Conservation (phyloP, 2,113 vertebrate genomes). For the Crotophaga sulcirostris region DNA sequence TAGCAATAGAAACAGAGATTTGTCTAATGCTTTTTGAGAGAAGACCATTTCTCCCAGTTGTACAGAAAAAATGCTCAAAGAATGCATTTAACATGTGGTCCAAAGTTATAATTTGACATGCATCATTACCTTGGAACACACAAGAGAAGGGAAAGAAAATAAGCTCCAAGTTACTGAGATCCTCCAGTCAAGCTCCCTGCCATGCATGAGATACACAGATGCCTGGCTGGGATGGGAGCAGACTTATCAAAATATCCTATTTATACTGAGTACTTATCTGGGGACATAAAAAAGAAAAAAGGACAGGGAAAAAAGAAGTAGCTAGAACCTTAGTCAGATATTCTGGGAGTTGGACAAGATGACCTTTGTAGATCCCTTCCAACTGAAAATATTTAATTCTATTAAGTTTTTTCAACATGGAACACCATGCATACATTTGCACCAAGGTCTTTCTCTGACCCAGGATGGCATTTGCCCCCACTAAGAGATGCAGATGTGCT, state of each 20-base stretch:
- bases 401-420: neutral
- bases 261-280: neutral
- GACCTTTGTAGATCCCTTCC: neutral
- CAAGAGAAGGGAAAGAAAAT: neutral
- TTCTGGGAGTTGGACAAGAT: neutral
- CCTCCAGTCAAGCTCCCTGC: accelerated
- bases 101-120: neutral
- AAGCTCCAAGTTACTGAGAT: neutral
- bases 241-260: neutral
- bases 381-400: neutral
- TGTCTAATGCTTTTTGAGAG: neutral
- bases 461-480: neutral
- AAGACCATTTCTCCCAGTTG: neutral
- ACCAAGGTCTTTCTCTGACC: neutral
- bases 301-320: accelerated
- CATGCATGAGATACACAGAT: neutral
- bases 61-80: neutral
- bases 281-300: neutral
- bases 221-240: neutral
- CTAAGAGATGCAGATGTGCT: neutral
- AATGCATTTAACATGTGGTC: neutral
- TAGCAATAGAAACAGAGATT: neutral
- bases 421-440: neutral
- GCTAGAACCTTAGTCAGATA: accelerated
- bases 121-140: neutral